Evolutionary conservation across 1,140 invertebrate genomes (phyloP).

Genomic region (Plodia interpunctella): DNA sequence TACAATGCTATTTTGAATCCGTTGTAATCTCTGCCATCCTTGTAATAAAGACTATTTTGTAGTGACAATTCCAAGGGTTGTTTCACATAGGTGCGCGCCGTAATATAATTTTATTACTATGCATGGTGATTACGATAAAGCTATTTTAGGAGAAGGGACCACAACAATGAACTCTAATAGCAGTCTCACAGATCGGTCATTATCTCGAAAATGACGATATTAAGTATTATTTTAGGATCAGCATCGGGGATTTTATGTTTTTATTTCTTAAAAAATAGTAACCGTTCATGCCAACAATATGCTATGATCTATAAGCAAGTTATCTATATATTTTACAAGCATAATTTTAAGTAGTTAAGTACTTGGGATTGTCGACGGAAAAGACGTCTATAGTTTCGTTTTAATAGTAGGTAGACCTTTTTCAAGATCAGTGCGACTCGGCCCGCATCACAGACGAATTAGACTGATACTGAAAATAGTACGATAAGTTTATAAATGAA

Average conservation of each 20-base stretch:
- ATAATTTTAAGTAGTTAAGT: no score
- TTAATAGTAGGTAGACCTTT: no score
- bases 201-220: conserved; percentile 7
- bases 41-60: conserved; percentile 18
- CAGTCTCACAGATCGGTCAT: conserved; percentile 9
- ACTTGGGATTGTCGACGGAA: no score
- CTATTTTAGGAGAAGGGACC: conserved; percentile 39
- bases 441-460: no score
- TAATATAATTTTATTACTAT: conserved; percentile 45
- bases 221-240: not conserved
- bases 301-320: no score
- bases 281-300: not conserved
- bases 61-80: conserved; percentile 13
- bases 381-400: no score
- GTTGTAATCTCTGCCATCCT: conserved; percentile 18
- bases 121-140: conserved; percentile 37
- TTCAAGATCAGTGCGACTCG: no score
- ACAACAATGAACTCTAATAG: conserved; percentile 36
- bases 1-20: conserved; percentile 18
- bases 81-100: conserved; percentile 24
- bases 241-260: not conserved
- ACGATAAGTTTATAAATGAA: no score
- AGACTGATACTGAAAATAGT: no score
- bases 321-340: no score
- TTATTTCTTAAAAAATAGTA: not conserved